Evolutionary conservation across 2,797 vertebrate genomes (phyloP).

Genomic region (Alcedo atthis): DNA sequence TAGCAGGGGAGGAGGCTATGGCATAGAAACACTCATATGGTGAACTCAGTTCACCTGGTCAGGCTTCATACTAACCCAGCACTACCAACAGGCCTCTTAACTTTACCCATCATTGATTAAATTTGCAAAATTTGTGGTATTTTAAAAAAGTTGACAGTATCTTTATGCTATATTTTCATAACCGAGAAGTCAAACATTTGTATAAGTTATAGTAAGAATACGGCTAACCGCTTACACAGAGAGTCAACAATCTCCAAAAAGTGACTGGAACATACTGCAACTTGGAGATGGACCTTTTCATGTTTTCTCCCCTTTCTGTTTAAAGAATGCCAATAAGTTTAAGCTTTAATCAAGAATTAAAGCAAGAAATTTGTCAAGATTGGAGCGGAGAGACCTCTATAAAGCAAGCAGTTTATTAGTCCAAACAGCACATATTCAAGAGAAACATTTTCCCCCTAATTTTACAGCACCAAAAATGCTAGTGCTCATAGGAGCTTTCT

Average conservation of each 20-base stretch:
- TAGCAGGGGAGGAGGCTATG: neutral
- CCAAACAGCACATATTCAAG: neutral
- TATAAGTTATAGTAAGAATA: neutral
- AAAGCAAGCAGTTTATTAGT: neutral
- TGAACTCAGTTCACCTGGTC: neutral
- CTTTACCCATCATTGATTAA: fast-evolving
- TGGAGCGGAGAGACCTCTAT: neutral
- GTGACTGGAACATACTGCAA: neutral
- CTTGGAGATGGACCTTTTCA: neutral
- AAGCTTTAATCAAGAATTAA: neutral
- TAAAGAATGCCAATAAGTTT: neutral
- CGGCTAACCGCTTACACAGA: neutral
- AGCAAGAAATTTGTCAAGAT: neutral
- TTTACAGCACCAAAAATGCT: neutral
- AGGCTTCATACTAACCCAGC: neutral
- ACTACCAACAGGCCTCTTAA: neutral
- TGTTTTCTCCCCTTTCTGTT: neutral
- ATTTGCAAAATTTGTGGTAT: neutral
- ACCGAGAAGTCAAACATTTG: neutral
- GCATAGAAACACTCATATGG: fast-evolving
- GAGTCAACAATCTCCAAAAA: neutral
- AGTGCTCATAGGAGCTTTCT: neutral
- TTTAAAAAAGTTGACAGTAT: neutral
- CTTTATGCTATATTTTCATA: neutral
- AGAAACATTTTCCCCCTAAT: neutral